phyloP scores from a whole-genome alignment of 2,888 invertebrate genomes.

The Papilio protenor region DNA sequence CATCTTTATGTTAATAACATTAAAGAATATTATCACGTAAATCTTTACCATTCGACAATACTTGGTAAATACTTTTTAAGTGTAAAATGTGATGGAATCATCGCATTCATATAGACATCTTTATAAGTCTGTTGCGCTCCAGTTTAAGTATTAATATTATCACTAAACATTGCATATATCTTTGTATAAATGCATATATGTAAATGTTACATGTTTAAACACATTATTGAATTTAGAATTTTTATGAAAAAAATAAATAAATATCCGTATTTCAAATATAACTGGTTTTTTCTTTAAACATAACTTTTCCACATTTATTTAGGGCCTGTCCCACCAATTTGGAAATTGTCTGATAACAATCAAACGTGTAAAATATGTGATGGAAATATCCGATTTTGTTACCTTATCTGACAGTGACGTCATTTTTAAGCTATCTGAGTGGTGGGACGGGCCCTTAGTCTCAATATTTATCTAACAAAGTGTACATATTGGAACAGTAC shows the following conservation, averaged over 20 bases:
- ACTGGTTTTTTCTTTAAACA: constrained; percentile 67
- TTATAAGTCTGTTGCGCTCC: constrained; percentile 80
- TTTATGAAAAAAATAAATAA: constrained; percentile 85
- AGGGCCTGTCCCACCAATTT: too few relatives aligned
- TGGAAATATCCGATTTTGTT: too few relatives aligned
- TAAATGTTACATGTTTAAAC: constrained; percentile 85
- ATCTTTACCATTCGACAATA: constrained; percentile 82
- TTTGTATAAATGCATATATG: constrained; percentile 85
- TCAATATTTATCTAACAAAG: too few relatives aligned
- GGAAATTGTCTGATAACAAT: too few relatives aligned
- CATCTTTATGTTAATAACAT: constrained; percentile 60
- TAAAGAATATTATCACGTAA: constrained; percentile 60
- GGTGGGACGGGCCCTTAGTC: too few relatives aligned
- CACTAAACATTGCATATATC: constrained; percentile 84
- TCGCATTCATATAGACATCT: constrained; percentile 69
- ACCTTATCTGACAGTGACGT: too few relatives aligned
- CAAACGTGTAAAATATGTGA: too few relatives aligned
- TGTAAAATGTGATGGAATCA: constrained; percentile 78
- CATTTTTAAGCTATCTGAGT: too few relatives aligned
- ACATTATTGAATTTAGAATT: constrained; percentile 85
- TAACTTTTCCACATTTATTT: not conserved
- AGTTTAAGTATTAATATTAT: constrained; percentile 79
- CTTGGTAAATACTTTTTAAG: constrained; percentile 82
- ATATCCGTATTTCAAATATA: constrained; percentile 85
- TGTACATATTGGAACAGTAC: too few relatives aligned